These are phyloP conservation scores for Axis porcinus DNA, from an alignment of 2,113 vertebrate species.

Conservation along the genomic window DNA sequence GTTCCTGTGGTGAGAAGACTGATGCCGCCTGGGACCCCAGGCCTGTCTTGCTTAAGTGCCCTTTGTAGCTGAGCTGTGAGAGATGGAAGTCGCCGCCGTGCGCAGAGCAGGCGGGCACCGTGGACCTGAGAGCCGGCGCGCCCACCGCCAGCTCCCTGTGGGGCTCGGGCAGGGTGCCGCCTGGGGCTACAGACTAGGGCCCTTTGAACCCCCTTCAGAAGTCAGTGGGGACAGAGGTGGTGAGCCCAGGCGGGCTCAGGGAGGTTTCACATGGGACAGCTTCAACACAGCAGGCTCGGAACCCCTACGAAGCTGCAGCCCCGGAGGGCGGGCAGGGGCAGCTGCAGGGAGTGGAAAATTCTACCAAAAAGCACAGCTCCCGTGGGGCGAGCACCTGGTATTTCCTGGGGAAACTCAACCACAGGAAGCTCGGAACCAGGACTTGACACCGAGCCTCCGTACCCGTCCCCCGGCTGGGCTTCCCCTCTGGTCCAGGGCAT, in stretches of 20 bases:
- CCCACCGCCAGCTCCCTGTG: background rate
- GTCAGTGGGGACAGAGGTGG: background rate
- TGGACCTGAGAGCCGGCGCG: constrained; percentile 6
- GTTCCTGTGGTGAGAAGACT: constrained; percentile 17
- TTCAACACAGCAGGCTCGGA: background rate
- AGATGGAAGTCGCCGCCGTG: constrained; percentile 33
- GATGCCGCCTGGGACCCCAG: constrained; percentile 48
- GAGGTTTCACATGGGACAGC: background rate
- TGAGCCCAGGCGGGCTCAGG: background rate
- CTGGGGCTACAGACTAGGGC: background rate
- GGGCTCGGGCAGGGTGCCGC: background rate
- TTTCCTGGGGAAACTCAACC: background rate
- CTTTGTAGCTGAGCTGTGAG: constrained; percentile 58
- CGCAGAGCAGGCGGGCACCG: constrained; percentile 3
- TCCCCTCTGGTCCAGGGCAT: background rate
- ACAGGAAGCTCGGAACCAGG: background rate
- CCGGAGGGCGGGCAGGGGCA: background rate
- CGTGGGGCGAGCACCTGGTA: background rate
- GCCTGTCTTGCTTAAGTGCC: constrained; percentile 48
- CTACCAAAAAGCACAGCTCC: background rate
- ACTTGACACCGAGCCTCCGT: background rate
- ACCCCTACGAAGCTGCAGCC: background rate
- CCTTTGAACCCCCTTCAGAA: background rate
- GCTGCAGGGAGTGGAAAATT: background rate
- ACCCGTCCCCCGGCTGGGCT: background rate